Base-by-base conservation (phyloP, 2,797 vertebrate genomes). In the Oreochromis grahami region DNA sequence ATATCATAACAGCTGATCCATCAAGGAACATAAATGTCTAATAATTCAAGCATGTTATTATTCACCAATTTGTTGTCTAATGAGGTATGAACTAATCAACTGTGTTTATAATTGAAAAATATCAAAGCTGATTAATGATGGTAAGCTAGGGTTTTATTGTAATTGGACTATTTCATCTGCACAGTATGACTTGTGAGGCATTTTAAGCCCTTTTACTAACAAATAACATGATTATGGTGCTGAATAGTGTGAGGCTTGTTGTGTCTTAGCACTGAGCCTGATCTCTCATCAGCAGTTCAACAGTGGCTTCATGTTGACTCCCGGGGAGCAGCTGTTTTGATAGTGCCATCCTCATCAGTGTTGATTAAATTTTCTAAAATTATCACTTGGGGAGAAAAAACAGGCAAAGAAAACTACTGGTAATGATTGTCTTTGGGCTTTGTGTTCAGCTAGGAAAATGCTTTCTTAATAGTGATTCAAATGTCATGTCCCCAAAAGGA, bases 341-440 rank as follows among this genome's bases (percentile, higher is more conserved):
- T 52, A 58, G 81, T 5, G 51, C 36, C 12, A 1, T 82, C 82
- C 81, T 89, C 80, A 86, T 85, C 89, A 80, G 78, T 55, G 83
- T 51, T 80, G 60, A 90, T 88, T 80, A 77, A 13, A 17, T 78
- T 76, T 55, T 83, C 80, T 93, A 86, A 90, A 87, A 83, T 80
- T 78, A 88, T 80, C 41, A 17, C 50, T 36, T 74, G 26, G 4
- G 8, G 14, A 81, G 21, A 4, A 79, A 53, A 77, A 84, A 84
- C 78, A 60, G 14, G 48, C 34, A 76, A 65, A 29, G 21, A 26
- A 74, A 43, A 79, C 78, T 58, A 79, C 74, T 58, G 36, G 29
- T 60, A 82, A 79, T 84, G 82, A 56, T 76, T 83, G 50, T 86
- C 72, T 70, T 76, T 24, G 14, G 56, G 81, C n/a, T 58, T 36